A percentile compares a stretch with the other conserved stretches of the same genome.
phyloP scores from a whole-genome alignment of 2,888 invertebrate species.

The Perithous albicinctus region DNA sequence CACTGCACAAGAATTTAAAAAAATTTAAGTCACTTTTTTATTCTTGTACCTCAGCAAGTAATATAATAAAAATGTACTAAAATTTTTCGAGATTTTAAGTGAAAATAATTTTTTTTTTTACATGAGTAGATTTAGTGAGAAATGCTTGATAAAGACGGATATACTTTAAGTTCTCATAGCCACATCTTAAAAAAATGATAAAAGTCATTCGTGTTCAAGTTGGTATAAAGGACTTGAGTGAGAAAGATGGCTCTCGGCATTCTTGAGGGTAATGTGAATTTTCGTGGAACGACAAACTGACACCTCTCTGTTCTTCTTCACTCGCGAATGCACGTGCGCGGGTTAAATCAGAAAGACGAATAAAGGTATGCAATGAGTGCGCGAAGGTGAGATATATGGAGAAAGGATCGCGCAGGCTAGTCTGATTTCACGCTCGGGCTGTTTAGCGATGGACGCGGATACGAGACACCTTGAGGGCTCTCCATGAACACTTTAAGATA shows the following conservation, averaged over 20 bases:
- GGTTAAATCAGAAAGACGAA: constrained; percentile 41
- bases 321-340: constrained; percentile 27
- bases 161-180: no score
- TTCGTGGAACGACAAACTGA: constrained; percentile 61
- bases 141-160: no score
- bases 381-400: constrained; percentile 58
- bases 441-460: constrained; percentile 82
- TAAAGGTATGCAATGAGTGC: constrained; percentile 39
- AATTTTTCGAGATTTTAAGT: no score
- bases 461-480: constrained; percentile 79
- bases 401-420: constrained; percentile 73
- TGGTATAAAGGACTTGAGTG: neutral
- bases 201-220: neutral
- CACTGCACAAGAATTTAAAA: no score
- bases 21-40: no score
- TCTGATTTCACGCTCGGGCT: constrained; percentile 83
- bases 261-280: constrained; percentile 56
- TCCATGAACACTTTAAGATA: constrained; percentile 52
- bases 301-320: constrained; percentile 36
- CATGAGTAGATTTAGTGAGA: no score
- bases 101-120: no score
- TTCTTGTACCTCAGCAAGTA: no score
- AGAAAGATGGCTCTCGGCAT: neutral
- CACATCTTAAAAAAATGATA: no score
- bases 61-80: no score